Evolutionary conservation across 2,113 vertebrate species (phyloP), one percentile per base, ranked within the genome.

Genomic region (Catharus bicknelli): DNA sequence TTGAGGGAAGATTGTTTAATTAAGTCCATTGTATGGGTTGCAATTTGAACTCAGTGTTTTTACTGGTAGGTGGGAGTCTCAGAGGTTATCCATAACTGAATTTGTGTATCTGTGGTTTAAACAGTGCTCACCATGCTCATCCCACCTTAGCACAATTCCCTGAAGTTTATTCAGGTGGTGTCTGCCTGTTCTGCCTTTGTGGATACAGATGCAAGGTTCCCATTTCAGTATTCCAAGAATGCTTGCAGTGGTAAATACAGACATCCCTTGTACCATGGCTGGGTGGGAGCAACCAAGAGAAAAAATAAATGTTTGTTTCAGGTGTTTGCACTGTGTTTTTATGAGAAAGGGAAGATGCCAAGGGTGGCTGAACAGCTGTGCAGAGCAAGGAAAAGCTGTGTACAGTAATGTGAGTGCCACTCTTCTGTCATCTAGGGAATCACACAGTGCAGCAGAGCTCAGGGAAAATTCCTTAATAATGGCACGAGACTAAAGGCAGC

Each of bases 11-110:
- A 57, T 53, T 75, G 70, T 83, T 94, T 88, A 88, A 95, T 95
- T 93, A 77, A 42, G 36, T 74, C 55, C 83, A 42, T 86, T 84
- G 34, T 82, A 66, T 15, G 38, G 48, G 30, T 58, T 95, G 69
- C 63, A 90, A n/a, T 78, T 77, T 94, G 80, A 93, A 64, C 63
- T 91, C 72, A 15, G 70, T 40, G 11, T 64, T 94, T 54, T 78
- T 63, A 81, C 8, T 81, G 77, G 63, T 40, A 83, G 80, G 38
- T 63, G 72, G 86, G 43, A 67, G 19, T 74, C 89, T 69, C 58
- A 89, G 74, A 83, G 59, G 22, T 90, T 85, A 30, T 45, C 40
- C 47, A 42, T 54, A 90, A 42, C 34, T 86, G 29, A 76, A 70
- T 61, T 59, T 84, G 38, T 80, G 3, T 57, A 48, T 94, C 32